phyloP scores from a whole-genome alignment of 2,888 invertebrate species.

The Panorpa germanica region DNA sequence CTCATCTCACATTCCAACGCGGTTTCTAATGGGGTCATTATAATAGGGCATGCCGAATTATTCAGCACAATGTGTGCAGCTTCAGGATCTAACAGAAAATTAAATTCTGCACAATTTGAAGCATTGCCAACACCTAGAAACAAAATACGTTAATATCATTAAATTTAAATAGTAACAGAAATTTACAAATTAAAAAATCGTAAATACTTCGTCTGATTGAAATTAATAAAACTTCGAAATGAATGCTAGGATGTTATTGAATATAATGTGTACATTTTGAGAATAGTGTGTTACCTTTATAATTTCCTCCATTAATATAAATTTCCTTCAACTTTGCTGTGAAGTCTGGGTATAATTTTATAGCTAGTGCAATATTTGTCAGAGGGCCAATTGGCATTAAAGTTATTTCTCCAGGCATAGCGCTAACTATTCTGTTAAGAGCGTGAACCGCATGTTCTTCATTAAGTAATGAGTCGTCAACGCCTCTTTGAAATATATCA shows the following conservation, averaged over 20 bases:
- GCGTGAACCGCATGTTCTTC: conserved; percentile 38
- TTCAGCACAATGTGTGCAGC: conserved; percentile 53
- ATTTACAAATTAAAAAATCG: too few relatives aligned
- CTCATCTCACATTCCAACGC: too few relatives aligned
- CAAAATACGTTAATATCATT: conserved; percentile 9
- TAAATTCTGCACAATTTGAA: conserved; percentile 49
- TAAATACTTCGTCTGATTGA: too few relatives aligned
- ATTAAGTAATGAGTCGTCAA: conserved; percentile 25
- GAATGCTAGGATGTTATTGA: too few relatives aligned
- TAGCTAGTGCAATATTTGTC: conserved; percentile 61
- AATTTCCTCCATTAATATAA: conserved; percentile 64
- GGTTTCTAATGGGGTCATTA: conserved; percentile 52
- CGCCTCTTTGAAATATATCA: conserved; percentile 29
- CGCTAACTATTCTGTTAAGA: conserved; percentile 36
- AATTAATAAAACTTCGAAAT: too few relatives aligned
- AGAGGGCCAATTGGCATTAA: conserved; percentile 52
- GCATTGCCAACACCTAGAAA: conserved; percentile 34
- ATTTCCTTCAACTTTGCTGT: conserved; percentile 40
- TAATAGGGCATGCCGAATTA: conserved; percentile 32
- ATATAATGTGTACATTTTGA: too few relatives aligned
- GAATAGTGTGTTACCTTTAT: conserved; percentile 40
- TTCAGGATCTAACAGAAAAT: conserved; percentile 60
- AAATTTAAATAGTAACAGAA: too few relatives aligned
- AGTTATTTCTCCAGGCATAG: conserved; percentile 35
- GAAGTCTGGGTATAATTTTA: conserved; percentile 47